phyloP scores from a whole-genome alignment of 2,888 invertebrate species.

The Eledone cirrhosa region DNA sequence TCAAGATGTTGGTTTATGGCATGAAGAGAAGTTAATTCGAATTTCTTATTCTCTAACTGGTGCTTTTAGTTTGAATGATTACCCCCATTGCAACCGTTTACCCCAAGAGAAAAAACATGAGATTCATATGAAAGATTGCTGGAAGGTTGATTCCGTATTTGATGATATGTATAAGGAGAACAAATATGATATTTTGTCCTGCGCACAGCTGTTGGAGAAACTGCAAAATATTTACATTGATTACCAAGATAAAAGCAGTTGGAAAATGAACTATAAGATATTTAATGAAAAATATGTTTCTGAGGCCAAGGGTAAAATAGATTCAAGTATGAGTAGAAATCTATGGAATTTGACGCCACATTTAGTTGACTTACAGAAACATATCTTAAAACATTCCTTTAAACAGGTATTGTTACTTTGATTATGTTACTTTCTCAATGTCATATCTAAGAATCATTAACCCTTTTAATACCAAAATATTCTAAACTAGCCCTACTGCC shows the following conservation, averaged over 20 bases:
- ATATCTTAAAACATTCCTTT: conserved; percentile 53
- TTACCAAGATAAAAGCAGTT: conserved; percentile 55
- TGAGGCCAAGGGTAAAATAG: conserved; percentile 35
- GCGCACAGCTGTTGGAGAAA: conserved; percentile 41
- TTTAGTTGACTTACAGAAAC: conserved; percentile 58
- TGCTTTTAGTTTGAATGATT: conserved; percentile 59
- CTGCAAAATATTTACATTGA: conserved; percentile 54
- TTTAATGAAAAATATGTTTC: conserved; percentile 61
- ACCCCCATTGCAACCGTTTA: conserved; percentile 52
- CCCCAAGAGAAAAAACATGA: conserved; percentile 36
- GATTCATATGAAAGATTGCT: conserved; percentile 26
- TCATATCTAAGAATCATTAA: too few relatives aligned
- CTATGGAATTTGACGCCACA: conserved; percentile 62
- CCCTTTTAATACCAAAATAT: too few relatives aligned
- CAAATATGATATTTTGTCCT: conserved; percentile 37
- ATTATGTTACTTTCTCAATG: too few relatives aligned
- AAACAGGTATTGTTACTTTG: neutral
- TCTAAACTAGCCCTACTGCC: too few relatives aligned
- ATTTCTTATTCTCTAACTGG: conserved; percentile 51
- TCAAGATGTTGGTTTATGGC: conserved; percentile 66
- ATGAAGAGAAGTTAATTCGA: conserved; percentile 60
- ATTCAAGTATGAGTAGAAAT: conserved; percentile 38
- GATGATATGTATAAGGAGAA: conserved; percentile 27
- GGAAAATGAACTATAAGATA: conserved; percentile 57
- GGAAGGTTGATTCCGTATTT: conserved; percentile 33